Conservation (phyloP, 2,888 invertebrate species). For the Pomacea canaliculata region DNA sequence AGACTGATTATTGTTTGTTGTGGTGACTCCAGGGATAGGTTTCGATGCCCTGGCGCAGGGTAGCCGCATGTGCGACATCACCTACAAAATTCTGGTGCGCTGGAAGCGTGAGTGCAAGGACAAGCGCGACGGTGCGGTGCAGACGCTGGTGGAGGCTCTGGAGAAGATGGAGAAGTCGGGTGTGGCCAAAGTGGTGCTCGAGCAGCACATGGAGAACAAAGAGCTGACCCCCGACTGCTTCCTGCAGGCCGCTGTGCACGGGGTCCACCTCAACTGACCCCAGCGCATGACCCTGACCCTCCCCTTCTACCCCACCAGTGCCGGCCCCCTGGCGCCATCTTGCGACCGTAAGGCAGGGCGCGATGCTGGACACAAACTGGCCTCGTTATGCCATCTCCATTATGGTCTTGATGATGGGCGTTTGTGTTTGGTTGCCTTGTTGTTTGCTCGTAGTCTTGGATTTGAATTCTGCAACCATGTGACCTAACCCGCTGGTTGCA, state of each 20-base stretch:
- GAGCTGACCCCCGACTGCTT: constrained; percentile 62
- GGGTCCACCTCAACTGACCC: neutral
- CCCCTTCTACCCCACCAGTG: neutral
- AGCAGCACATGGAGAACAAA: constrained; percentile 56
- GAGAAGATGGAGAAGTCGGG: constrained; percentile 61
- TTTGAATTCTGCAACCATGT: too few species aligned
- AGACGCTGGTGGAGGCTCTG: constrained; percentile 54
- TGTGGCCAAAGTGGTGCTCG: constrained; percentile 54
- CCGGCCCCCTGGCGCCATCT: neutral
- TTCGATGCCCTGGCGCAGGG: constrained; percentile 68
- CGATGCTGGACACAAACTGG: neutral
- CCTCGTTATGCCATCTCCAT: too few species aligned
- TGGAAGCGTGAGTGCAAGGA: constrained; percentile 65
- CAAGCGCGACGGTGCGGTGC: constrained; percentile 58
- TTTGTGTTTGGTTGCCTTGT: neutral
- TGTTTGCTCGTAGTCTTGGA: neutral
- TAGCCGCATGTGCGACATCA: constrained; percentile 64
- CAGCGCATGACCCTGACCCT: too few species aligned
- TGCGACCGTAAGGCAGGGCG: neutral
- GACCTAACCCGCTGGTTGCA: neutral
- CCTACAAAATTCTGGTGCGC: constrained; percentile 66
- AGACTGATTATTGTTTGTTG: too few species aligned
- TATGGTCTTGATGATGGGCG: neutral
- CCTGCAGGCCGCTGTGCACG: constrained; percentile 19
- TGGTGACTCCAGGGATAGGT: constrained; percentile 44